These are phyloP conservation scores for Archivesica marissinica DNA, from an alignment of 1,140 invertebrate genomes.

Conservation along the genomic window DNA sequence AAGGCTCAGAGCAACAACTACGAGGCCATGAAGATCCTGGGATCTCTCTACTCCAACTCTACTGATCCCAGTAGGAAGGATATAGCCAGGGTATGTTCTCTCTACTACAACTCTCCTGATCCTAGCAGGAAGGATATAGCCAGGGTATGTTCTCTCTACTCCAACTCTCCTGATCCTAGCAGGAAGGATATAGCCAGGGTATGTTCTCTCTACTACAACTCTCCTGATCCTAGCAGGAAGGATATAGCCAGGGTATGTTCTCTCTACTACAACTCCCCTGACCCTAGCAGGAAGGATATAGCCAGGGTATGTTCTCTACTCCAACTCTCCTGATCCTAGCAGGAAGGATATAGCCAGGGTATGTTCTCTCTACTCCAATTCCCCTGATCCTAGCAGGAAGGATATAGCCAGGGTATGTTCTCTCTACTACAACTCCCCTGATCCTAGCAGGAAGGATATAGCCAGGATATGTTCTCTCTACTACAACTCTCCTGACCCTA, in stretches of 20 bases:
- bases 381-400: conserved; percentile 93
- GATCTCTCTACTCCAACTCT: conserved; percentile 97
- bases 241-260: conserved; percentile 94
- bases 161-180: conserved; percentile 93
- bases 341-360: too few relatives aligned
- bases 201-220: conserved; percentile 95
- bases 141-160: conserved; percentile 97
- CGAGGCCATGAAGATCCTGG: conserved; percentile 99
- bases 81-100: conserved; percentile 90
- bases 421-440: conserved; percentile 94
- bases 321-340: too few relatives aligned
- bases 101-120: conserved; percentile 96
- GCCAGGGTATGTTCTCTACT: conserved; percentile 91
- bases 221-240: conserved; percentile 93
- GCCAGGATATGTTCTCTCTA: conserved; percentile 98
- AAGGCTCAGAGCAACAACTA: conserved; percentile 99
- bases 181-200: conserved; percentile 95
- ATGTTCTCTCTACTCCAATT: conserved; percentile 97
- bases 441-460: conserved; percentile 95
- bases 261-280: conserved; percentile 94
- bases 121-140: conserved; percentile 96
- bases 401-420: conserved; percentile 94
- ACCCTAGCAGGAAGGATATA: conserved; percentile 95
- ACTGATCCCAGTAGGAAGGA: conserved; percentile 94
- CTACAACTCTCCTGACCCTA: conserved; percentile 93